Evolutionary conservation across 2,113 vertebrate genomes (phyloP), one percentile per base, ranked within the genome.

Genomic region (Anolis sagrei): DNA sequence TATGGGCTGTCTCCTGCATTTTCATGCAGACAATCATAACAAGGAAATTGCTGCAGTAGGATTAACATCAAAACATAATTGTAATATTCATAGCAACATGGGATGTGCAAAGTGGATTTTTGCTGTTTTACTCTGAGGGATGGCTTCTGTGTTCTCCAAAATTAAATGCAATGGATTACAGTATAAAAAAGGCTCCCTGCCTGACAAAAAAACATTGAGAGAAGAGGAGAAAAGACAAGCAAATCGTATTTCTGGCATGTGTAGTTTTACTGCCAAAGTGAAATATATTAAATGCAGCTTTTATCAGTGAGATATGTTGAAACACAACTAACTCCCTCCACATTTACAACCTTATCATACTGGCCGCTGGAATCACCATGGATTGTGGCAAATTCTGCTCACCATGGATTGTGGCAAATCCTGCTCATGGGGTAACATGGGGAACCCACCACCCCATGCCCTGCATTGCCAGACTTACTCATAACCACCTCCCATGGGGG

Each of bases 61-160:
- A 84, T 93, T 94, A 93, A 91, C 87, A 88, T 92, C 64, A 87
- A 87, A 92, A 87, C 74, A 70, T 92, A 90, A 93, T 89, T 91
- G 91, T 75, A 34, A 85, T 79, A 85, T 91, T 91, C 87, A 88
- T 51, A 89, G 87, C 82, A 91, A 92, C 68, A 83, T 69, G 88
- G 81, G 79, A 86, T 82, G 83, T 64, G 34, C 73, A 79, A 85
- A 85, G 77, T 83, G 89, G 79, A 79, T 86, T 84, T 75, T 90
- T 49, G 23, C 82, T 36, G 79, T 62, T 54, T 91, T 78, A 62
- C 75, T 81, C 14, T 13, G 34, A 13, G 79, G 36, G 1, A 34
- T 69, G 64, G 64, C 27, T 69, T 39, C 32, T 29, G 0, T 84
- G 61, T 84, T 86, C 36, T 87, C 27, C 88, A 85, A 36, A 91